Conservation (phyloP, 2,113 vertebrate genomes). For the Hypanus sabinus region DNA sequence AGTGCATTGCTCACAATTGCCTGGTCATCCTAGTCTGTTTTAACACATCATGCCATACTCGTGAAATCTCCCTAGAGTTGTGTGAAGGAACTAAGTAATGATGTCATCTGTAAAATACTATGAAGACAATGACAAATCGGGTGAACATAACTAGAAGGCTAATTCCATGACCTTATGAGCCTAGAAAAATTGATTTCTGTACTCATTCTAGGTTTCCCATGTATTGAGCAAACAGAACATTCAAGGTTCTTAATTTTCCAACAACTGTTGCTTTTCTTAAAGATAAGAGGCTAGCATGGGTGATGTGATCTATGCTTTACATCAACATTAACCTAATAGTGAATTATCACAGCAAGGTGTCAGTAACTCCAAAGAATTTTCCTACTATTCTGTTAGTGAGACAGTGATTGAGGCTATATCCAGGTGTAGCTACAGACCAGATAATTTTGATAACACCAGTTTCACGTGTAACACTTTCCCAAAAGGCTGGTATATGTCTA, state of each 20-base stretch:
- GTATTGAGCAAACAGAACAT: background rate
- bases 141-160: background rate
- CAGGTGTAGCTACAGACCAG: too few relatives aligned
- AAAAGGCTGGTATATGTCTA: too few relatives aligned
- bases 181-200: background rate
- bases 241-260: background rate
- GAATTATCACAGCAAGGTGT: background rate
- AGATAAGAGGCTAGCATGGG: background rate
- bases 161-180: background rate
- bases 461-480: too few relatives aligned
- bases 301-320: background rate
- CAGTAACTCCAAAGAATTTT: background rate
- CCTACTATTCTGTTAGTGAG: background rate
- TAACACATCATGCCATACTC: too few relatives aligned
- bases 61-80: too few relatives aligned
- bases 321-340: background rate
- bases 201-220: background rate
- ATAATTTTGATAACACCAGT: too few relatives aligned
- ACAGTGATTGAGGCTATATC: too few relatives aligned
- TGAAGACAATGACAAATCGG: background rate
- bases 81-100: too few relatives aligned
- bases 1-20: too few relatives aligned
- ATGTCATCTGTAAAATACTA: too few relatives aligned
- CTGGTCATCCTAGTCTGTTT: too few relatives aligned
- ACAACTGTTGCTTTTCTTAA: background rate